Conservation (phyloP, 2,797 vertebrate species). For the Florisuga fusca region DNA sequence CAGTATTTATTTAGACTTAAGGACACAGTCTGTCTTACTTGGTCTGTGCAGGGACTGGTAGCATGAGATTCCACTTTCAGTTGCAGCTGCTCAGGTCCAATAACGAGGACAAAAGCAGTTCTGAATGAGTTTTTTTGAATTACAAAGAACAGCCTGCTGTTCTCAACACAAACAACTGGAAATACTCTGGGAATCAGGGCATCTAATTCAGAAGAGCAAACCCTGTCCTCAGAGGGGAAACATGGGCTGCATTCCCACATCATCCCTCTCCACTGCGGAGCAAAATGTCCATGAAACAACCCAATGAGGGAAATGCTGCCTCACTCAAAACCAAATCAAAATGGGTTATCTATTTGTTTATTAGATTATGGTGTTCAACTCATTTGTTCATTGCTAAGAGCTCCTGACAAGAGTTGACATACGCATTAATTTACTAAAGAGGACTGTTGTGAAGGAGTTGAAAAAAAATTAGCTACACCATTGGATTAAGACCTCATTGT, state of each 20-base stretch:
- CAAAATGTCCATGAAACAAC: constrained; percentile 37
- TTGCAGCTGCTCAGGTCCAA: not conserved
- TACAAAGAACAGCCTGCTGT: constrained; percentile 23
- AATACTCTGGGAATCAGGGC: constrained; percentile 30
- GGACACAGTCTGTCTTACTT: not conserved
- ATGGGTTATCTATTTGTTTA: constrained; percentile 76
- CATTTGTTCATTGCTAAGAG: constrained; percentile 66
- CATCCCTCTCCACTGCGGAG: constrained; percentile 36
- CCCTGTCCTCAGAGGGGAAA: constrained; percentile 16
- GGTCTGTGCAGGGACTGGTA: not conserved
- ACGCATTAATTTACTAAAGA: constrained; percentile 68
- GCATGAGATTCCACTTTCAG: not conserved
- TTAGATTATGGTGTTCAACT: constrained; percentile 70
- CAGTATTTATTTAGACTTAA: not conserved
- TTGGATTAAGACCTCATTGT: constrained; percentile 56
- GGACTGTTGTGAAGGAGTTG: constrained; percentile 56
- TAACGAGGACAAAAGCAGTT: not conserved
- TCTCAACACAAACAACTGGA: constrained; percentile 59
- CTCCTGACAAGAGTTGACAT: constrained; percentile 67
- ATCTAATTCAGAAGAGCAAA: constrained; percentile 31
- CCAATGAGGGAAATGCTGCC: constrained; percentile 4
- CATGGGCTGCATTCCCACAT: constrained; percentile 42
- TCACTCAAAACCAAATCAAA: constrained; percentile 62
- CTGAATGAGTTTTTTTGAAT: not conserved
- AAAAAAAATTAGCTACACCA: constrained; percentile 27